Evolutionary conservation across 2,888 invertebrate species (phyloP).

Genomic region (Brachylomia viminalis): DNA sequence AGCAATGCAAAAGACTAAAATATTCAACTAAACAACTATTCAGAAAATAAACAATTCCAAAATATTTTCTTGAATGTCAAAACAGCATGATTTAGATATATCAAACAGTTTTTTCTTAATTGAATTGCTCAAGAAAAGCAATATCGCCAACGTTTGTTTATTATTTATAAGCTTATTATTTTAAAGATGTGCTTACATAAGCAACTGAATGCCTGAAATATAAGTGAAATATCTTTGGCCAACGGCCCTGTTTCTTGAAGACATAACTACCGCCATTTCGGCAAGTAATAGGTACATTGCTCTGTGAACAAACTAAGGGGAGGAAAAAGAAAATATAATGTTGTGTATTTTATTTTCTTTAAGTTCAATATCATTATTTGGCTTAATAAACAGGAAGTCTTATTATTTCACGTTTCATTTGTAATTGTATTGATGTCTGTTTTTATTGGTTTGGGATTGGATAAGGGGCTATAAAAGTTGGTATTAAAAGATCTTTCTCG

Average conservation of each 20-base stretch:
- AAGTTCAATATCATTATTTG: constrained; percentile 38
- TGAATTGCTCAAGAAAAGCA: constrained; percentile 15
- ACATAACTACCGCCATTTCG: constrained; percentile 43
- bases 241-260: constrained; percentile 25
- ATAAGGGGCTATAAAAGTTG: neutral
- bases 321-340: constrained; percentile 31
- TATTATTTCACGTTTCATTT: constrained; percentile 39
- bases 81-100: constrained; percentile 1
- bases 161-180: constrained; percentile 36
- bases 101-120: constrained; percentile 12
- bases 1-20: neutral
- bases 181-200: constrained; percentile 44
- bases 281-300: constrained; percentile 48
- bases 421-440: constrained; percentile 31
- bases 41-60: neutral
- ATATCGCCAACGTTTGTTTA: constrained; percentile 7
- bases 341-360: constrained; percentile 46
- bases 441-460: constrained; percentile 27
- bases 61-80: neutral
- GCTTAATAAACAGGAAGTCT: constrained; percentile 39
- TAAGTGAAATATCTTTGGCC: constrained; percentile 48
- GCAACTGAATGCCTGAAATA: constrained; percentile 46
- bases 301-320: constrained; percentile 31
- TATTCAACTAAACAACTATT: neutral
- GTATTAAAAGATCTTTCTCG: neutral